phyloP scores from a whole-genome alignment of 2,888 invertebrate species.

The Griposia aprilina region DNA sequence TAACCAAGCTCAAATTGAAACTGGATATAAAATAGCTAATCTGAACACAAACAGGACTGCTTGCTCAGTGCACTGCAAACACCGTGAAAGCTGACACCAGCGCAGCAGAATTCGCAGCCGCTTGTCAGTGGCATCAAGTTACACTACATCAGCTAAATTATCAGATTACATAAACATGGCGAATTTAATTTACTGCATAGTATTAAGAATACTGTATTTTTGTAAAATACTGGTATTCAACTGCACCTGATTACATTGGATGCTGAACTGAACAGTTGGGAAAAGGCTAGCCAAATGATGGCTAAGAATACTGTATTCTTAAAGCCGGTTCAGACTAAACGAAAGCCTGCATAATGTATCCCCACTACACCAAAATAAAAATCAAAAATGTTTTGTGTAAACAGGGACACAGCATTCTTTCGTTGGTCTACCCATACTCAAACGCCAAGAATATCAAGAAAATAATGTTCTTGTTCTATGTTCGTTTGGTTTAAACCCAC shows the following conservation, averaged over 20 bases:
- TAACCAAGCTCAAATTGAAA: background rate
- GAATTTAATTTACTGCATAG: constrained; percentile 1
- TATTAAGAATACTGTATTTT: background rate
- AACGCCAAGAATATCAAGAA: background rate
- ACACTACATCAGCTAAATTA: constrained; percentile 26
- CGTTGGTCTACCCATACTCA: no score
- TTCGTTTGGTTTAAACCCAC: background rate
- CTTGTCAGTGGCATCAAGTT: constrained; percentile 17
- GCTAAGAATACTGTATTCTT: background rate
- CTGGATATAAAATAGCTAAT: background rate
- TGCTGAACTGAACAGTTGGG: background rate
- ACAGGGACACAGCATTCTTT: background rate
- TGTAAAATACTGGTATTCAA: background rate
- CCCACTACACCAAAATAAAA: background rate
- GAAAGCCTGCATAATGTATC: background rate
- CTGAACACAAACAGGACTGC: constrained; percentile 9
- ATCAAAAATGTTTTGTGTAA: no score
- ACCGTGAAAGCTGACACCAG: constrained; percentile 43
- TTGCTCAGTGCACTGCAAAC: constrained; percentile 13
- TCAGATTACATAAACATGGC: constrained; percentile 15
- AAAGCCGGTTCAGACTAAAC: background rate
- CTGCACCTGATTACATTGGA: background rate
- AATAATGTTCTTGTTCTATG: no score
- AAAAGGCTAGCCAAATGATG: background rate
- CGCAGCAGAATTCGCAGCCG: constrained; percentile 1